Percentiles rank a stretch among this genome's conserved stretches.
These are phyloP conservation scores for Syngnathus scovelli DNA, from an alignment of 2,113 vertebrate genomes.

Conservation along the genomic window DNA sequence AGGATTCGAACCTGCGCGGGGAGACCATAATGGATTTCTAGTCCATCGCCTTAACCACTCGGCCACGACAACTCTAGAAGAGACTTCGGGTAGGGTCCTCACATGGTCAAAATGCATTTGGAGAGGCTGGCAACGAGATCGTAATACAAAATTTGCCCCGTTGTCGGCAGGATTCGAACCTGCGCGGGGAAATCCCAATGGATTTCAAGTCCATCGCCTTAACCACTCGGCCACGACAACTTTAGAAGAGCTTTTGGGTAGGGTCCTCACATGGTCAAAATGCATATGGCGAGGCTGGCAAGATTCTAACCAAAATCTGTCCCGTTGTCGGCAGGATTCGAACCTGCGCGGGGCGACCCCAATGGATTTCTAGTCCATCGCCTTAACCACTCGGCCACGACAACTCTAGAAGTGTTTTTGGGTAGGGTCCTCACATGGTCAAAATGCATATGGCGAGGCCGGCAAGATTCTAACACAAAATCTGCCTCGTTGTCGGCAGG, in stretches of 20 bases:
- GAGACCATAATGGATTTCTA: neutral
- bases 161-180: slow-evolving; percentile 50
- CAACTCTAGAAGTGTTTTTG: too few species aligned
- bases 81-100: too few species aligned
- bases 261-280: too few species aligned
- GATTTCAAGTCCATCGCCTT: slow-evolving; percentile 91
- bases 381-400: slow-evolving; percentile 67
- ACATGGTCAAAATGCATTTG: too few species aligned
- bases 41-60: neutral
- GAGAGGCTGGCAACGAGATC: too few species aligned
- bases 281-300: too few species aligned
- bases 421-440: too few species aligned
- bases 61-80: neutral
- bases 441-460: too few species aligned
- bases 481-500: neutral
- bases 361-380: slow-evolving; percentile 84
- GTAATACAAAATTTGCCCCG: too few species aligned
- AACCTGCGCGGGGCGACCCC: slow-evolving; percentile 84
- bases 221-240: slow-evolving; percentile 71
- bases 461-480: too few species aligned
- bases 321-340: slow-evolving; percentile 89
- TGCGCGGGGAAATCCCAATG: slow-evolving; percentile 91
- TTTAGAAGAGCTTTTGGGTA: too few species aligned
- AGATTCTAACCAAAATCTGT: too few species aligned
- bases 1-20: neutral